Conservation (phyloP, 1,140 invertebrate genomes). For the Magallana ariakensis region DNA sequence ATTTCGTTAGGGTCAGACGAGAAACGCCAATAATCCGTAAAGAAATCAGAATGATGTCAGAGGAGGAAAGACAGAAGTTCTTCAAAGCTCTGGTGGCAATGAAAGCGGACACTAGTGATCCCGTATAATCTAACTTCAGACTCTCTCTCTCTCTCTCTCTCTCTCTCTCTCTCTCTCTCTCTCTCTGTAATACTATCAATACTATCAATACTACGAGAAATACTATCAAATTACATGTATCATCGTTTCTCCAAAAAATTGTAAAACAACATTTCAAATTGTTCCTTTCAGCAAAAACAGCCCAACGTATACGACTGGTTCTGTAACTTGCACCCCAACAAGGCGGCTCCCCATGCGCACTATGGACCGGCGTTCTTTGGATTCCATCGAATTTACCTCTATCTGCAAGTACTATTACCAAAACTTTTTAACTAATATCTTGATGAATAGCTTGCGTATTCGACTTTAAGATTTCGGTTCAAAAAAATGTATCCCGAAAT, state of each 20-base stretch:
- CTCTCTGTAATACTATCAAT: background rate
- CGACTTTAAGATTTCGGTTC: too few species aligned
- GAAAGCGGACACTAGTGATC: slow-evolving; percentile 18
- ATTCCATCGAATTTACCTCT: slow-evolving; percentile 36
- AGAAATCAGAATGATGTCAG: background rate
- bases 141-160: slow-evolving; percentile 45
- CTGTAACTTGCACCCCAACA: slow-evolving; percentile 43
- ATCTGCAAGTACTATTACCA: slow-evolving; percentile 34
- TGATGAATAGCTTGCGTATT: too few species aligned
- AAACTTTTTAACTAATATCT: background rate
- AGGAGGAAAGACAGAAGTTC: slow-evolving; percentile 1
- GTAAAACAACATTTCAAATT: background rate
- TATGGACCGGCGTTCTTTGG: slow-evolving; percentile 44
- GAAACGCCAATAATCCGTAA: background rate
- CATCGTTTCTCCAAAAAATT: background rate
- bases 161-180: slow-evolving; percentile 36
- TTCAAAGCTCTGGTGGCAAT: background rate
- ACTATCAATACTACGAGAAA: too few species aligned
- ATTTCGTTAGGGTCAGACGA: background rate
- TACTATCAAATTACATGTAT: too few species aligned
- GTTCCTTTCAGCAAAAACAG: background rate
- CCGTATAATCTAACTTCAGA: background rate
- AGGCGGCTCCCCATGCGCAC: background rate
- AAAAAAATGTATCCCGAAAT: too few species aligned
- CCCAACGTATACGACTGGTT: slow-evolving; percentile 27